These are phyloP conservation scores for Drosophila repletoides DNA, from an alignment of 1,140 invertebrate species.

Conservation along the genomic window DNA sequence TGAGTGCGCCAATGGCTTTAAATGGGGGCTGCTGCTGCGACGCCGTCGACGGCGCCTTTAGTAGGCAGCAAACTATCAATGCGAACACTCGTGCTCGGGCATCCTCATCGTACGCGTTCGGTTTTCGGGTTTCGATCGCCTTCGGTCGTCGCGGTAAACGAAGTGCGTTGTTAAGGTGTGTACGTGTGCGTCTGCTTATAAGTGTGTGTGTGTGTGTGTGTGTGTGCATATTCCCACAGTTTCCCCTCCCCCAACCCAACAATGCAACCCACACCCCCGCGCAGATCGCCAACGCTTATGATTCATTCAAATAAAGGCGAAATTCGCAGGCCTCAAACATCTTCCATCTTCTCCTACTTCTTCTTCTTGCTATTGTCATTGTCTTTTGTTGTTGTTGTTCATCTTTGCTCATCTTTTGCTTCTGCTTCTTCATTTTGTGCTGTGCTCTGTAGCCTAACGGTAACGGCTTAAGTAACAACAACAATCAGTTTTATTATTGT, in stretches of 20 bases:
- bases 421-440: constrained; percentile 29
- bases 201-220: neutral
- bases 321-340: constrained; percentile 40
- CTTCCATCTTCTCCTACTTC: constrained; percentile 11
- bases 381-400: constrained; percentile 30
- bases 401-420: neutral
- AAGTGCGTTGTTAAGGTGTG: constrained; percentile 36
- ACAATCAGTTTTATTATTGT: constrained; percentile 41
- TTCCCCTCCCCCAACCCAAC: neutral
- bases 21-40: constrained; percentile 6
- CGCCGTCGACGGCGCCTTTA: constrained; percentile 38
- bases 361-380: constrained; percentile 9
- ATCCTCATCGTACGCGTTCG: constrained; percentile 21
- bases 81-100: constrained; percentile 49
- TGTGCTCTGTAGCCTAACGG: constrained; percentile 65
- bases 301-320: constrained; percentile 40
- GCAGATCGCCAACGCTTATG: constrained; percentile 22
- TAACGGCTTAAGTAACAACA: constrained; percentile 55
- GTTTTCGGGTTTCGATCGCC: constrained; percentile 8
- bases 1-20: constrained; percentile 25
- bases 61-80: constrained; percentile 63
- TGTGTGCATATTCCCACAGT: neutral
- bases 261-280: constrained; percentile 10
- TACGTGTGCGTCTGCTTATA: neutral
- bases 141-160: constrained; percentile 10